Evolutionary conservation across 1,140 invertebrate species (phyloP), one percentile per base, ranked within the genome.

Genomic region (Trinorchestia longiramus): DNA sequence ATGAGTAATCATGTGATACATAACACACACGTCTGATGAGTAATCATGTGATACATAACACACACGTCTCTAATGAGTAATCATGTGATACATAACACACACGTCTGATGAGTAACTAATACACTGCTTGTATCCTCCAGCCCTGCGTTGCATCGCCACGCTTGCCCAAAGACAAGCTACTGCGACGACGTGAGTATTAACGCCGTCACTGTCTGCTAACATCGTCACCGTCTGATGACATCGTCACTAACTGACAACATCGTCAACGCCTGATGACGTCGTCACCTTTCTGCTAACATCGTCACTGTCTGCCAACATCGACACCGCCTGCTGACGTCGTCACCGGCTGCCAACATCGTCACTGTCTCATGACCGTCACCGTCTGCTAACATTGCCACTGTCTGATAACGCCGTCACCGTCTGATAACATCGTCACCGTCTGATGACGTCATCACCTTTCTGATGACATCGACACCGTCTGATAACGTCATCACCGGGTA

Each of bases 181-280:
- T 90, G 43, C 88, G 88, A 90, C 28, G 88, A 90, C n/a, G 88
- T 42, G 36, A 90, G 88, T 43, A 28, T 90, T 11, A 90, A 90
- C 88, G 43, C n/a, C 88, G 88, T 90, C 88, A 90, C 88, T 41
- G 43, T 90, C 43, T 90, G 88, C 43, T 90, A 90, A 43, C 41
- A 41, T 17, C 88, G 43, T 43, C 43, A 90, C 15, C 88, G 43
- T 28, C 43, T 42, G 88, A 6, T 90, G 4, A 43, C 23, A 41
- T 15, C 88, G 36, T 41, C 41, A 87, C 41, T 41, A 90, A 4
- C 43, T 90, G 41, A 0, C 43, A 90, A 43, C 41, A 41, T 15
- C 88, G 43, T 43, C 43, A 90, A 0, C 88, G 43, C 88, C 43
- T 90, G 88, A 6, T 90, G 4, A 43, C 88, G 88, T 17, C 41